Evolutionary conservation across 92 coral and sea anemone genomes (phyloP), one percentile per base, ranked within the genome.

Genomic region (Pocillopora grandis): DNA sequence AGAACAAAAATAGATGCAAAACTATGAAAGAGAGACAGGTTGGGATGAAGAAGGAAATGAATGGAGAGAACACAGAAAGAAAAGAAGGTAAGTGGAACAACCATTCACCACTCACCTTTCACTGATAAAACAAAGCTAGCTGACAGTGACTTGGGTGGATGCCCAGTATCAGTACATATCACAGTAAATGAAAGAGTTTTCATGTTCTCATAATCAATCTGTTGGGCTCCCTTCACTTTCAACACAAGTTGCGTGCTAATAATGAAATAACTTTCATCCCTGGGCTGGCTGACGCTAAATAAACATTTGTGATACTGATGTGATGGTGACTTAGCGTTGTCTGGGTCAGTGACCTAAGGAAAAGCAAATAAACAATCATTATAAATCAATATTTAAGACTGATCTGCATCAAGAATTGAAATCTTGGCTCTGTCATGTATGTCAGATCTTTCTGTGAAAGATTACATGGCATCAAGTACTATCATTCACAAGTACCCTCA

Each of bases 281-380:
- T 83, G 27, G 90, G 86, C 31, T 64, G 82, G 71, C 73, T 81
- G 78, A 73, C 83, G 68, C 60, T 88, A 60, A 87, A 80, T 13
- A 10, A 33, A 75, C 98, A 95, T 2, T 74, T 84, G 83, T 96
- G 98, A 16, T 88, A 88, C 83, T 96, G 98, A 83, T 67, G 79
- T 16, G 65, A 60, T 15, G 87, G 91, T 17, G 69, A 79, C 61
- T 87, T 89, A 69, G 73, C 88, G 80, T 96, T 92, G 83, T 96
- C 98, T 58, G 98, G 98, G 82, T 96, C 98, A 72, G 89, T 85
- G 27, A 96, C 96, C 98, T 95, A 71, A 21, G 17, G 20, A 23
- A 58, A 8, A 70, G 36, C 10, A 9, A 62, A 19, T 42, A 42
- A 42, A 10, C 31, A 20, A 57, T 17, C 27, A 31, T 8, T 12